Base-by-base conservation (phyloP, 2,888 invertebrate genomes). In the Synanthedon vespiformis region DNA sequence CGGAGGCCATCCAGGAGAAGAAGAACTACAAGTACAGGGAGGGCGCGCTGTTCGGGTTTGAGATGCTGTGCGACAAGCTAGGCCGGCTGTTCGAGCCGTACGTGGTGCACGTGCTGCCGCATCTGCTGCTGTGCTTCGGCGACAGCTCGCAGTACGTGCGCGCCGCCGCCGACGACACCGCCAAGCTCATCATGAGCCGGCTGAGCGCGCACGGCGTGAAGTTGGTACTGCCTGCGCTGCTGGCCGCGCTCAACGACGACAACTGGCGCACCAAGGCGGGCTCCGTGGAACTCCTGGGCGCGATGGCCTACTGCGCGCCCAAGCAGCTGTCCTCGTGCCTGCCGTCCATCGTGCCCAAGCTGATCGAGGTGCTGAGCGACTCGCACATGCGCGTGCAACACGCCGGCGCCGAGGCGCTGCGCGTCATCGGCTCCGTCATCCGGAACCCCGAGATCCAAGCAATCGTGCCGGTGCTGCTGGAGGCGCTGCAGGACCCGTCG, bases 301-400 rank as follows among this genome's bases (percentile, higher is more conserved):
- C 98, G 11, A 99, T 99, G 98, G 98, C 99, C 0, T 98, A 94
- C 85, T 99, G 99, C 82, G 99, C 99, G 0, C 99, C 99, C 0
- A 98, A 98, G 77, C 99, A 99, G 80, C 88, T 99, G 58, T 98
- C 98, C 4, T 97, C 98, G 1, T 99, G 99, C 77, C 89, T 99
- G 64, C 99, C 99, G 2, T 96, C 94, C 74, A 99, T 99, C 76
- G 99, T 99, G 56, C 99, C 99, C 14, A 97, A 97, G 71, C 89
- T 99, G 44, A 98, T 98, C 58, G 98, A 98, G 82, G 96, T 98
- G 40, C 89, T 99, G 51, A 95, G 97, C 57, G 99, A 99, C 86
- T 98, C 99, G 0, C 99, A 99, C 75, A 94, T 95, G 68, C 96
- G 96, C 82, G 97, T 99, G 40, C 98, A 98, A 84, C 95, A 95